phyloP scores from a whole-genome alignment of 2,888 invertebrate genomes.

The Epiblema foenella region DNA sequence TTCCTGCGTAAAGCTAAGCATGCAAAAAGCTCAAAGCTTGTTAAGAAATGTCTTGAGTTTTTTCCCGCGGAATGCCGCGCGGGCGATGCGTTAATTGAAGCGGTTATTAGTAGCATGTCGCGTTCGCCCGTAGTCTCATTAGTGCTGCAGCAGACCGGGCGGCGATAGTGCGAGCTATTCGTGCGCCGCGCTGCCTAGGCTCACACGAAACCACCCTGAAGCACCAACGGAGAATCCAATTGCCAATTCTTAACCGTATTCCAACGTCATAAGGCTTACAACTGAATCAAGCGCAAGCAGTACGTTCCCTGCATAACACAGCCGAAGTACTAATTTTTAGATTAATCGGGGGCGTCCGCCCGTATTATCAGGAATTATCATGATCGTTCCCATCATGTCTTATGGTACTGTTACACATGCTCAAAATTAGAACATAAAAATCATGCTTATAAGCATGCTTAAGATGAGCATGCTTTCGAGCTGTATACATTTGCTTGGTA shows the following conservation, averaged over 20 bases:
- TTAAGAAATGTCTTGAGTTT: conserved; percentile 24
- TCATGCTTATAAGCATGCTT: too few species aligned
- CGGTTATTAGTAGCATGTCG: conserved; percentile 56
- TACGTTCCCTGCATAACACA: not conserved
- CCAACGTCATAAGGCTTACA: not conserved
- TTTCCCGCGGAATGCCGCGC: conserved; percentile 51
- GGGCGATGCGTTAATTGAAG: conserved; percentile 59
- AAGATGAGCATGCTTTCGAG: too few species aligned
- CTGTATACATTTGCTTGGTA: too few species aligned
- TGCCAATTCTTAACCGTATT: not conserved
- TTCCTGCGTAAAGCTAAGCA: conserved; percentile 20
- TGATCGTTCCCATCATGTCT: too few species aligned
- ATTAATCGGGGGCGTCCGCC: too few species aligned
- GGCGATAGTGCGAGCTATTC: conserved; percentile 15
- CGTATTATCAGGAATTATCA: too few species aligned
- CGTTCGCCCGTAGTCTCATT: conserved; percentile 46
- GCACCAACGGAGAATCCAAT: not conserved
- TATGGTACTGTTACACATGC: too few species aligned
- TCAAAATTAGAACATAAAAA: too few species aligned
- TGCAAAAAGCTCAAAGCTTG: conserved; percentile 34
- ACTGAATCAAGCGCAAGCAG: not conserved
- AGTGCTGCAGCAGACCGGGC: conserved; percentile 22
- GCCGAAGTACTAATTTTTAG: too few species aligned
- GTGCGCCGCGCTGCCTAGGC: not conserved
- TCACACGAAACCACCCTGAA: not conserved